A percentile compares a stretch with the other conserved stretches of the same genome.
Conservation (phyloP, 37 sponge, comb jelly and placozoan genomes). For the Halisarca cf. caerulea region DNA sequence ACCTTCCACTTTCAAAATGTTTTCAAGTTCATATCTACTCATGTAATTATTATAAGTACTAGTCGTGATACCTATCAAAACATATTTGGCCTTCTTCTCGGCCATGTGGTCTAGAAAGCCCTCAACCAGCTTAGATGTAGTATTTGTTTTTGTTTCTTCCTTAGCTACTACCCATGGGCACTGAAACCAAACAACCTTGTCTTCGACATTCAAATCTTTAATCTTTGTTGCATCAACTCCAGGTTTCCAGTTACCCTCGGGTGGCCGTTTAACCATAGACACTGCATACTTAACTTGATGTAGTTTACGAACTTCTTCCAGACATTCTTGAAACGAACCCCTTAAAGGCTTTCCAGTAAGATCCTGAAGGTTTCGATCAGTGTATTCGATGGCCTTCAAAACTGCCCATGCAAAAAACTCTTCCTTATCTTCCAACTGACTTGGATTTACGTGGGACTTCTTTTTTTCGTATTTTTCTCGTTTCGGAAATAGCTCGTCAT, state of each 20-base stretch:
- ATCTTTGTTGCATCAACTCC: not conserved
- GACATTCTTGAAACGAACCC: not conserved
- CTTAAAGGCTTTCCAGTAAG: too few species aligned
- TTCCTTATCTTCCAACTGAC: too few species aligned
- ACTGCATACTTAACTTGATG: too few species aligned
- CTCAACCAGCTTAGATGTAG: not conserved
- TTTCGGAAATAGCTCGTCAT: too few species aligned
- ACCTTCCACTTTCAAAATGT: too few species aligned
- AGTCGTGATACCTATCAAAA: not conserved
- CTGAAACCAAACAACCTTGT: slow-evolving; percentile 1
- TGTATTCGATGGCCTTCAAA: not conserved
- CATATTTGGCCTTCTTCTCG: not conserved
- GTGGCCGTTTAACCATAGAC: too few species aligned
- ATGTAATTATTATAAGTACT: not conserved
- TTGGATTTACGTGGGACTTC: too few species aligned
- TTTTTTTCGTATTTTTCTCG: too few species aligned
- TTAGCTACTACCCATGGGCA: not conserved
- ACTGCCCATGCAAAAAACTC: not conserved
- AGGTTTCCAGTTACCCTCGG: not conserved
- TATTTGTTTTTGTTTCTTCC: too few species aligned
- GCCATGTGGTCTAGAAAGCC: not conserved
- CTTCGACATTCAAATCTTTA: not conserved
- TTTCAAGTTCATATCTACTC: not conserved
- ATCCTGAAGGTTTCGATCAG: not conserved
- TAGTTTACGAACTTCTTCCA: not conserved